These are phyloP conservation scores for Hyperopisus bebe DNA, from an alignment of 2,113 vertebrate species.

Conservation along the genomic window DNA sequence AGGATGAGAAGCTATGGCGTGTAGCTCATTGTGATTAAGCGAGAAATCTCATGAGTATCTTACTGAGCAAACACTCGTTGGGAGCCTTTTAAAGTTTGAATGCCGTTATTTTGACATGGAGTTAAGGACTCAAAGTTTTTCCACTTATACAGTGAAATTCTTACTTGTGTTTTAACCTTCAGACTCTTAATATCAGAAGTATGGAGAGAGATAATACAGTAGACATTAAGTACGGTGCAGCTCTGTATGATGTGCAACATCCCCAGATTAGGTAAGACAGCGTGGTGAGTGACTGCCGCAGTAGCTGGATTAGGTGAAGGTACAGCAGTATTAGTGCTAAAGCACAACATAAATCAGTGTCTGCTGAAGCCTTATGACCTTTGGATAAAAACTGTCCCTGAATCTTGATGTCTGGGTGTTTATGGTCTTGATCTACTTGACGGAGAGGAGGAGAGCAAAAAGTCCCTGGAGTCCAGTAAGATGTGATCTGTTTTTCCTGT, in stretches of 20 bases:
- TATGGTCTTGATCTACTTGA: not conserved
- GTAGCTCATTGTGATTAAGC: not conserved
- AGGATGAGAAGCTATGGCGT: not conserved
- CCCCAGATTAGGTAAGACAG: not conserved
- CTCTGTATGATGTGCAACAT: not conserved
- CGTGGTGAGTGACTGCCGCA: not conserved
- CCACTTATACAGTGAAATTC: not conserved
- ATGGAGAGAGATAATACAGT: not conserved
- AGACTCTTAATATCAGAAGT: not conserved
- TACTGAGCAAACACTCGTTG: not conserved
- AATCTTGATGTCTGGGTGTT: not conserved
- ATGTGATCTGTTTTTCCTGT: not conserved
- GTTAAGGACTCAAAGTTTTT: not conserved
- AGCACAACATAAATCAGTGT: not conserved
- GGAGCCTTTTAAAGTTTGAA: not conserved
- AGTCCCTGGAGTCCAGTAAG: not conserved
- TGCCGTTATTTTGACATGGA: not conserved
- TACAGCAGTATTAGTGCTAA: not conserved
- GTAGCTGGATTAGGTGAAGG: not conserved
- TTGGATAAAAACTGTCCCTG: conserved; percentile 2
- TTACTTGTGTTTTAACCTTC: not conserved
- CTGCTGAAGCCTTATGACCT: not conserved
- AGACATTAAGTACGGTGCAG: not conserved
- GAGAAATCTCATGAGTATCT: not conserved
- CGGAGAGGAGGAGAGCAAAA: not conserved